Evolutionary conservation across 2,888 invertebrate species (phyloP).

Genomic region (Sarcophaga carnaria): DNA sequence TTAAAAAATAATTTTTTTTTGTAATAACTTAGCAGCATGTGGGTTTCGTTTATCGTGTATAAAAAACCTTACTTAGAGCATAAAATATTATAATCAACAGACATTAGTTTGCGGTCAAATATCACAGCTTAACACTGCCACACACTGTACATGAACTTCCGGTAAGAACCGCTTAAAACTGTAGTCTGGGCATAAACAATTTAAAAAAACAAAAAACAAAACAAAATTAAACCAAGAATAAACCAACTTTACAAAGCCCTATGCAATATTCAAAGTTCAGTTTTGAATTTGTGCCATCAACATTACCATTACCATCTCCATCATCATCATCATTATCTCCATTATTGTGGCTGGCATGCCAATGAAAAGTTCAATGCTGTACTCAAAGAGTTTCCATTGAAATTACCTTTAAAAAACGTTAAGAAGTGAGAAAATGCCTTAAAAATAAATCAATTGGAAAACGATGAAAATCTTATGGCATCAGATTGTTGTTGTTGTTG

Average conservation of each 20-base stretch:
- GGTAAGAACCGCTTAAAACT: conserved; percentile 32
- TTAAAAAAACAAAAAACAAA: neutral
- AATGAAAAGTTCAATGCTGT: conserved; percentile 68
- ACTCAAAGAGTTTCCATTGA: conserved; percentile 13
- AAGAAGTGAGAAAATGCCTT: neutral
- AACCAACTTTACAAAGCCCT: conserved; percentile 24
- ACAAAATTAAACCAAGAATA: neutral
- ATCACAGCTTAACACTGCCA: conserved; percentile 28
- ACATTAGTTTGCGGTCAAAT: conserved; percentile 59
- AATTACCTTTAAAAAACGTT: conserved; percentile 29
- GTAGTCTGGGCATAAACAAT: conserved; percentile 12
- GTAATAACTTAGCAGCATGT: conserved; percentile 4
- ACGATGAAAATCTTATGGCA: neutral
- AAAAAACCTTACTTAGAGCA: conserved; percentile 61
- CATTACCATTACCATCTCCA: neutral
- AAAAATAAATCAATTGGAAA: conserved; percentile 6
- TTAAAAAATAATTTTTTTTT: conserved; percentile 17
- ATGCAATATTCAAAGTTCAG: conserved; percentile 32
- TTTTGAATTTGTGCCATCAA: conserved; percentile 48
- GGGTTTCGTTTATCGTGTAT: conserved; percentile 1
- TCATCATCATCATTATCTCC: conserved; percentile 1
- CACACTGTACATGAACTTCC: conserved; percentile 61
- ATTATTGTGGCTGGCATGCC: conserved; percentile 26
- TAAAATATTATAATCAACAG: conserved; percentile 57
- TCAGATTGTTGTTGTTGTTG: no score